A percentile compares a stretch with the other conserved stretches of the same genome.
phyloP scores from a whole-genome alignment of 2,888 invertebrate genomes.

The Torymus tubicola region DNA sequence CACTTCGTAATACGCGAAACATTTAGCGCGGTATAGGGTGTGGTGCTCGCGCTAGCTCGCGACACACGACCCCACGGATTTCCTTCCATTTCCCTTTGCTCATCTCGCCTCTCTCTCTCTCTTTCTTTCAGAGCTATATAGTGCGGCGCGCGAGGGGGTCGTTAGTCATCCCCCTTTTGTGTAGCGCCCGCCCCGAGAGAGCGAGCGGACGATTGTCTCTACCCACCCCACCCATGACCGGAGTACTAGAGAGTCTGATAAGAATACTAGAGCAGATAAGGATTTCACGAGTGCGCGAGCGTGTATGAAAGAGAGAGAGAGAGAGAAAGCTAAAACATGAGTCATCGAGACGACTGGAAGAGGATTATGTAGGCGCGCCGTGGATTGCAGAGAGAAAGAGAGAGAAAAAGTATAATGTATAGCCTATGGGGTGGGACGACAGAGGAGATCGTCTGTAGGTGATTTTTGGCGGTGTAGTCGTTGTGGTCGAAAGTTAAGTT shows the following conservation, averaged over 20 bases:
- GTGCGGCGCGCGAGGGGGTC: slow-evolving; percentile 5
- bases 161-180: slow-evolving; percentile 32
- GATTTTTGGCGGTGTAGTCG: slow-evolving; percentile 6
- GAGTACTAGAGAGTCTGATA: slow-evolving; percentile 25
- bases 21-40: slow-evolving; percentile 60
- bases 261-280: slow-evolving; percentile 48
- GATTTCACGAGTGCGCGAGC: neutral
- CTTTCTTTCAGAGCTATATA: no score
- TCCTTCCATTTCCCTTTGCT: slow-evolving; percentile 6
- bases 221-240: no score
- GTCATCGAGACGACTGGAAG: slow-evolving; percentile 19
- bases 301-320: no score
- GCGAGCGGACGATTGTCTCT: neutral
- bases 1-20: slow-evolving; percentile 64
- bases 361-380: slow-evolving; percentile 5
- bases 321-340: neutral
- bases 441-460: slow-evolving; percentile 10
- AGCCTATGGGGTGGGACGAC: neutral
- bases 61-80: slow-evolving; percentile 32
- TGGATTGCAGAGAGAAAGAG: neutral
- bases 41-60: no score
- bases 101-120: neutral
- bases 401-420: neutral
- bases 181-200: neutral
- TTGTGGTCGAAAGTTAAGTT: slow-evolving; percentile 24